Evolutionary conservation across 1,140 invertebrate species (phyloP).

Genomic region (Apis cerana): DNA sequence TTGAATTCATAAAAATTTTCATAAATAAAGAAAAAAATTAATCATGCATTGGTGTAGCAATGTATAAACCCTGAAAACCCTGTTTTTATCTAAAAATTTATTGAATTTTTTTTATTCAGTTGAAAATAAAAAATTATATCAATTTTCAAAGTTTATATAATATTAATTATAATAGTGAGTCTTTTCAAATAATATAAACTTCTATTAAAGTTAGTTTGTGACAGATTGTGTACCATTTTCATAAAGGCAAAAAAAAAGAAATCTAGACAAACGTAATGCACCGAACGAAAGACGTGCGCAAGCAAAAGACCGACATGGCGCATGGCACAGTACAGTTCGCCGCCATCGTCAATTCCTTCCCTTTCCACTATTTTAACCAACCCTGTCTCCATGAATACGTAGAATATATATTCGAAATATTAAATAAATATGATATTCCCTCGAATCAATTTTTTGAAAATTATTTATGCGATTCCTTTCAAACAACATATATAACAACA

Average conservation of each 20-base stretch:
- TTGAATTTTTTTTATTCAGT: background rate
- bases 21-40: background rate
- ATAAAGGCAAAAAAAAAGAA: constrained; percentile 40
- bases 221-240: constrained; percentile 43
- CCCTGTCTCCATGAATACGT: constrained; percentile 22
- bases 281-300: constrained; percentile 71
- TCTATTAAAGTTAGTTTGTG: constrained; percentile 5
- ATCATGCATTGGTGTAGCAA: background rate
- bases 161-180: background rate
- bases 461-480: background rate
- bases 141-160: constrained; percentile 17
- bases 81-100: constrained; percentile 22
- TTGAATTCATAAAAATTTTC: background rate
- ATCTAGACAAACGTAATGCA: constrained; percentile 49
- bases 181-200: background rate
- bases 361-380: constrained; percentile 52
- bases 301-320: constrained; percentile 73
- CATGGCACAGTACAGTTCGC: constrained; percentile 73
- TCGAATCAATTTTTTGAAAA: background rate
- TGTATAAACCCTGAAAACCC: background rate
- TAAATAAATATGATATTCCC: background rate
- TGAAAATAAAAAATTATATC: constrained; percentile 2
- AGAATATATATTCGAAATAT: constrained; percentile 14
- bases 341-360: constrained; percentile 72
- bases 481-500: background rate